phyloP scores from a whole-genome alignment of 2,113 vertebrate species.

The Myrmophylax atrothorax region DNA sequence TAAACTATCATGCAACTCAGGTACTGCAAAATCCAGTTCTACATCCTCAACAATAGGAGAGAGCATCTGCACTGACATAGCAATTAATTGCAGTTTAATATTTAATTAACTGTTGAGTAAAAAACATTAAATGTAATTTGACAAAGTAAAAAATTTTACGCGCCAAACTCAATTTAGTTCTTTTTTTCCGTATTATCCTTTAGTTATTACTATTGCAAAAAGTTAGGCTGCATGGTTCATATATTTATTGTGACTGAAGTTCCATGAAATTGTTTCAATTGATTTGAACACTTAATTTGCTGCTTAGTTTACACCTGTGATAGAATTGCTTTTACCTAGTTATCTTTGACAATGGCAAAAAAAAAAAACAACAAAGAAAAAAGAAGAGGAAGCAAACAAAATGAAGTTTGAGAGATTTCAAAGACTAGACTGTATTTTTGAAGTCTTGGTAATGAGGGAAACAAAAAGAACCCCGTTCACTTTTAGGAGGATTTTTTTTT shows the following conservation, averaged over 20 bases:
- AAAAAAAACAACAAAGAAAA: background rate
- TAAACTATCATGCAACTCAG: background rate
- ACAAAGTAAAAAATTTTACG: background rate
- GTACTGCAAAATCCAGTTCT: background rate
- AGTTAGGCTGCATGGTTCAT: background rate
- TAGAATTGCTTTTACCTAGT: background rate
- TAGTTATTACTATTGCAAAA: background rate
- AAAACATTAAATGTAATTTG: background rate
- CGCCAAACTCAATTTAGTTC: background rate
- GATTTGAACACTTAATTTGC: background rate
- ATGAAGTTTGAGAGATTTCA: background rate
- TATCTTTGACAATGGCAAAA: background rate
- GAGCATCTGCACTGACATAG: background rate
- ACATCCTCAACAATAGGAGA: background rate
- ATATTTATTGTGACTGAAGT: background rate
- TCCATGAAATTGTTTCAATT: background rate
- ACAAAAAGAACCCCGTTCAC: background rate
- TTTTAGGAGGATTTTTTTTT: background rate
- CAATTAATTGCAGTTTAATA: background rate
- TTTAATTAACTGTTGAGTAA: background rate
- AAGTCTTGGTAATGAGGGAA: background rate
- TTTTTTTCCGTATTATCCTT: background rate
- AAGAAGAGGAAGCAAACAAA: background rate
- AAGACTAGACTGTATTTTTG: background rate
- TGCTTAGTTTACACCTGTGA: background rate